Evolutionary conservation across 2,797 vertebrate species (phyloP), one percentile per base, ranked within the genome.

Genomic region (Menidia menidia): DNA sequence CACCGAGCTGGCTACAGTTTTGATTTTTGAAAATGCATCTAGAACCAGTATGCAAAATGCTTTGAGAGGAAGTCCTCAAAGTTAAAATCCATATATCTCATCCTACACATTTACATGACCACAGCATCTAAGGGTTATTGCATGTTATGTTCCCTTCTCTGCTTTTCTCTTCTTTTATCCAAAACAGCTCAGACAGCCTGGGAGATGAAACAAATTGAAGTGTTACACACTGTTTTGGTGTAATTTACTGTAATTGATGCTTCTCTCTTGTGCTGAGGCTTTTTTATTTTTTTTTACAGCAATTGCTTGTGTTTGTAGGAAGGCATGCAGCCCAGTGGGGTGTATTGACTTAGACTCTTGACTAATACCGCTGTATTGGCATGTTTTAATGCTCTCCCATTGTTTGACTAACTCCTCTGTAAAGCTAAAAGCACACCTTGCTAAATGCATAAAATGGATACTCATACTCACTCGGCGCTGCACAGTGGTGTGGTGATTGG

Each of bases 241-340:
- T 92, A 91, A 92, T 91, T 91, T 89, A 89, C 87, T 82, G 84
- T 92, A 92, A 93, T 91, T 88, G 89, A 92, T 88, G 89, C 90
- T 92, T 91, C 86, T 80, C 80, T 91, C 81, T 76, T 63, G 77
- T 85, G 76, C 88, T 5, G 72, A 85, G 60, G 81, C 79, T 85
- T 84, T 88, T 25, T 25, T 25, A 25, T 25, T 25, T 25, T 25
- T 25, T 25, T 25, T 75, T 73, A 58, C 77, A 89, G 87, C 86
- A 80, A 93, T 91, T 91, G 90, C 87, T 88, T 89, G 79, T 89
- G 85, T 90, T 92, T 90, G 88, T 83, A 77, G 82, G 71, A 79
- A 85, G 87, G 87, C 90, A 90, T 88, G 87, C 65, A 86, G 80
- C 91, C 68, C 90, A 88, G 89, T 92, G 86, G 92, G 89, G 85